A percentile compares a stretch with the other conserved stretches of the same genome.
Conservation (phyloP, 2,113 vertebrate species). For the Tiliqua scincoides region DNA sequence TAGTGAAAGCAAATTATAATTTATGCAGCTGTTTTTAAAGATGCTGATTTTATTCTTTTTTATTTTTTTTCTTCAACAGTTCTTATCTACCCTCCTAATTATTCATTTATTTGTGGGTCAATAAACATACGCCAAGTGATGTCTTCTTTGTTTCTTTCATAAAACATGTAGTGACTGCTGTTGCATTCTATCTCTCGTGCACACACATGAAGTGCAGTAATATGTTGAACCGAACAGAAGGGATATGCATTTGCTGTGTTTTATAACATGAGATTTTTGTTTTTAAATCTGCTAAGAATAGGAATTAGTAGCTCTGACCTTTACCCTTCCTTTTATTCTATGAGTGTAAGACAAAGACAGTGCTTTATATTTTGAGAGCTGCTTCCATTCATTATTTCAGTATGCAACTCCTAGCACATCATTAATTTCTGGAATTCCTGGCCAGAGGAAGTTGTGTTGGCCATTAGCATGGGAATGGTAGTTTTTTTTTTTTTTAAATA, state of each 20-base stretch:
- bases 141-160: conserved; percentile 37
- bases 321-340: not conserved
- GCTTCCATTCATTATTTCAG: conserved; percentile 56
- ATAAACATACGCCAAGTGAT: conserved; percentile 37
- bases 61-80: conserved; percentile 41
- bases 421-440: not conserved
- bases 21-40: conserved; percentile 41
- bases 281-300: not conserved
- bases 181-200: not conserved
- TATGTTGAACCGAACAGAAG: not conserved
- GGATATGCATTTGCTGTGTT: not conserved
- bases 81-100: conserved; percentile 26
- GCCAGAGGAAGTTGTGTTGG: not conserved
- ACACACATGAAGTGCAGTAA: no score
- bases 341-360: conserved; percentile 44
- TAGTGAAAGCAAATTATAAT: conserved; percentile 46
- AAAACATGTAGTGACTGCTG: not conserved
- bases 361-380: conserved; percentile 43
- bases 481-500: no score
- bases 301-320: not conserved
- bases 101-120: conserved; percentile 44
- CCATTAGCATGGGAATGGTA: not conserved
- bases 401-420: conserved; percentile 45
- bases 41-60: conserved; percentile 37
- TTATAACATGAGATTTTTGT: not conserved